These are phyloP conservation scores for Micrastur ruficollis DNA, from an alignment of 2,797 vertebrate species.

Conservation along the genomic window DNA sequence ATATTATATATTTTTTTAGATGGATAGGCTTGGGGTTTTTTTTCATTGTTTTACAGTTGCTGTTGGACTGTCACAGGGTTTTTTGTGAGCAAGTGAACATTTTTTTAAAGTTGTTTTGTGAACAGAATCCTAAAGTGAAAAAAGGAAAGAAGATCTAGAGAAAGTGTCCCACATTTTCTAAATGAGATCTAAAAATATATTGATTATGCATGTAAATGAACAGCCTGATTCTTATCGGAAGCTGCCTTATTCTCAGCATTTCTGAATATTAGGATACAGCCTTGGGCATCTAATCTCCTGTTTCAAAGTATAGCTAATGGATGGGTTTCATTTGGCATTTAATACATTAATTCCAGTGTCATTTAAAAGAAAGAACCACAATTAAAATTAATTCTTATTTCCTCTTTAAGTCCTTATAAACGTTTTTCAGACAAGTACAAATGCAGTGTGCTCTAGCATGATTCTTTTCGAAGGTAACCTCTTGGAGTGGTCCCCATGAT, in stretches of 20 bases:
- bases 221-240: background rate
- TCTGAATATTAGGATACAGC: background rate
- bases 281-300: background rate
- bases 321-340: background rate
- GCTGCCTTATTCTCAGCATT: background rate
- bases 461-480: background rate
- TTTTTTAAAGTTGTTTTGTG: background rate
- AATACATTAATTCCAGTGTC: background rate
- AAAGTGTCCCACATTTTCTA: background rate
- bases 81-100: background rate
- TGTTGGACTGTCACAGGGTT: accelerated
- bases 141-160: background rate
- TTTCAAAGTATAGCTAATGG: background rate
- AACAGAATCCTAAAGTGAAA: background rate
- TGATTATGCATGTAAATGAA: background rate
- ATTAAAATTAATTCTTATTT: background rate
- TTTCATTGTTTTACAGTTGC: background rate
- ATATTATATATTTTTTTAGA: background rate
- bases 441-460: background rate
- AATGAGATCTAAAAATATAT: background rate
- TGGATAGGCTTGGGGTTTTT: background rate
- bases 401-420: background rate
- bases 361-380: background rate
- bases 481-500: background rate
- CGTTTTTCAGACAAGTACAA: background rate